These are phyloP conservation scores for Apeltes quadracus DNA, from an alignment of 2,113 vertebrate genomes.

Conservation along the genomic window DNA sequence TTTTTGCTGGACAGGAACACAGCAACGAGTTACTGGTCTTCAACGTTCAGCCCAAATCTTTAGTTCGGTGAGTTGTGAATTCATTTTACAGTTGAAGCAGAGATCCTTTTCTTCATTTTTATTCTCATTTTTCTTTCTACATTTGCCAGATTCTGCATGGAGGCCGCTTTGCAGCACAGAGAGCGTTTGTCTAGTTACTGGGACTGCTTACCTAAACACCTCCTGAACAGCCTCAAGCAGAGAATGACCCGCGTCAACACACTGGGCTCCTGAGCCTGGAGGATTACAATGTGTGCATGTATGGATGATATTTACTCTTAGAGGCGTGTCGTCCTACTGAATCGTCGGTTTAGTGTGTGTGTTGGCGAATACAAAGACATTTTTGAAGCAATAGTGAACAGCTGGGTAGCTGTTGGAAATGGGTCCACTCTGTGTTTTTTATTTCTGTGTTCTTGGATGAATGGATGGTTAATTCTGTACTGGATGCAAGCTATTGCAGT, in stretches of 20 bases:
- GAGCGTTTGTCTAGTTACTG: constrained; percentile 86
- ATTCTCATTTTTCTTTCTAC: not conserved
- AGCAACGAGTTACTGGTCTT: constrained; percentile 93
- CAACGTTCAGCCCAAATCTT: constrained; percentile 91
- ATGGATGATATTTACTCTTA: constrained; percentile 1
- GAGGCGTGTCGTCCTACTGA: constrained; percentile 22
- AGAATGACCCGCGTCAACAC: constrained; percentile 87
- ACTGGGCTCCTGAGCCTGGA: constrained; percentile 84
- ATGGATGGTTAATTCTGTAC: not conserved
- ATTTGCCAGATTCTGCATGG: constrained; percentile 86
- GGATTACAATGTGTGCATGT: not conserved
- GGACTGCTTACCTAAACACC: constrained; percentile 93
- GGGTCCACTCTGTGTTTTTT: not conserved
- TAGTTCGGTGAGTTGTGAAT: constrained; percentile 85
- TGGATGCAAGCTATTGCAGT: not conserved
- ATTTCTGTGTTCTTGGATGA: not conserved
- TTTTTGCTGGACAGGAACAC: constrained; percentile 83
- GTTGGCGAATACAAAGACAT: constrained; percentile 23
- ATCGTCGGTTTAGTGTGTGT: constrained; percentile 40
- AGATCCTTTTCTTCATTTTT: not conserved
- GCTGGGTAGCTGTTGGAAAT: constrained; percentile 15
- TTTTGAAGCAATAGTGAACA: constrained; percentile 30
- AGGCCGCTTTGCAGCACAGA: constrained; percentile 87
- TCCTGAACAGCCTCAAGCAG: constrained; percentile 88
- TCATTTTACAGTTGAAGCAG: not conserved